Conservation (phyloP, 2,888 invertebrate genomes). For the Corbicula japonica region DNA sequence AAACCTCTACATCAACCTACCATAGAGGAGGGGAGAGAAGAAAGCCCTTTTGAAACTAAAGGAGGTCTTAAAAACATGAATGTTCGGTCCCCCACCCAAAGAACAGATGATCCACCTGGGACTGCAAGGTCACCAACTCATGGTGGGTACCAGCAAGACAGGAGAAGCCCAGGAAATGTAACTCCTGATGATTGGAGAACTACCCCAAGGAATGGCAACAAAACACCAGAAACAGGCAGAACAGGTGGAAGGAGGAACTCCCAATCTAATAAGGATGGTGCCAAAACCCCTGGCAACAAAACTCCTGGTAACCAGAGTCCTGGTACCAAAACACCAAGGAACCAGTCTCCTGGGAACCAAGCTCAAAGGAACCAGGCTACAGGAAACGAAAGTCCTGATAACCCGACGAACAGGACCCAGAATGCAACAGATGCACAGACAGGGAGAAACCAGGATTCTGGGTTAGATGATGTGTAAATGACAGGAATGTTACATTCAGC, state of each 20-base stretch:
- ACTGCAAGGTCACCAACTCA: slow-evolving; percentile 43
- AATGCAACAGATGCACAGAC: slow-evolving; percentile 16
- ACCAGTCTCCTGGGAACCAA: slow-evolving; percentile 14
- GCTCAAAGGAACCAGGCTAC: slow-evolving; percentile 23
- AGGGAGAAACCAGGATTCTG: slow-evolving; percentile 49
- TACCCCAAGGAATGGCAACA: slow-evolving; percentile 41
- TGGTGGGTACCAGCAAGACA: slow-evolving; percentile 34
- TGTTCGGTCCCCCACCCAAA: slow-evolving; percentile 57
- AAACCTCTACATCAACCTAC: slow-evolving; percentile 45
- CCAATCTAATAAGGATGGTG: slow-evolving; percentile 27
- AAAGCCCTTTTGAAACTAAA: slow-evolving; percentile 62
- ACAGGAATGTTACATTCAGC: slow-evolving; percentile 3
- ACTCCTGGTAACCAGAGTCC: slow-evolving; percentile 26
- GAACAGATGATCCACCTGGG: slow-evolving; percentile 21
- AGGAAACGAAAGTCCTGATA: slow-evolving; percentile 2
- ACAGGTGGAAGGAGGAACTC: slow-evolving; percentile 28
- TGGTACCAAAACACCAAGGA: not conserved
- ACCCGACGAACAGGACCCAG: not conserved
- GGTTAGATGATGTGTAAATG: slow-evolving; percentile 52
- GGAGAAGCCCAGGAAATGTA: slow-evolving; percentile 55
- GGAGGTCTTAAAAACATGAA: slow-evolving; percentile 62
- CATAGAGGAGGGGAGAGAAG: slow-evolving; percentile 53
- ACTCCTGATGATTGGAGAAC: slow-evolving; percentile 64
- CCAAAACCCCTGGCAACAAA: slow-evolving; percentile 24
- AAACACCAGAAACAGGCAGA: slow-evolving; percentile 44